Evolutionary conservation across 2,797 vertebrate species (phyloP), one percentile per base, ranked within the genome.

Genomic region (Chlorospingus flavigularis): DNA sequence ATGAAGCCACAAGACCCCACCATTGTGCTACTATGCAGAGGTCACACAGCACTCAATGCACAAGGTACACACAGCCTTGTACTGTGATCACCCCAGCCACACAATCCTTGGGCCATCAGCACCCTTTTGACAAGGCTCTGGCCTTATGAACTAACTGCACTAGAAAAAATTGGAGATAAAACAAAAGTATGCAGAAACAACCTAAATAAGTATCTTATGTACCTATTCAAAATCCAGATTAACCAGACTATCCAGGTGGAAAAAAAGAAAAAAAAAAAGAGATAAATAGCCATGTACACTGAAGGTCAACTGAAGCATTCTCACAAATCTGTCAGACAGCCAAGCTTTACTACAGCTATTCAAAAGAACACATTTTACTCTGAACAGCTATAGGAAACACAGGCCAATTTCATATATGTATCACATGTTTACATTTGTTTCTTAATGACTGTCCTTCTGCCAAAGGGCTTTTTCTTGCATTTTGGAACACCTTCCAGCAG

Each of bases 321-420:
- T 42, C 25, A 73, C 13, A 65, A 31, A 77, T 43, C 61, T 30
- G 15, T 25, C 33, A 55, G 28, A 40, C 0, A 48, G 33, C 11
- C 28, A 78, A 57, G 11, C 7, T 66, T 78, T 31, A 53, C 31
- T 48, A 39, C 31, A 74, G 40, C 33, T 73, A 55, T 20, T 71
- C 57, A 71, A 78, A 91, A 48, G 10, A 53, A 68, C 2, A 4
- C 13, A 25, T 39, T 90, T 57, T 20, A 45, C 35, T 76, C 17
- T 39, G 35, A 80, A 72, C 4, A 67, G 58, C 12, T 40, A 55
- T 5, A 4, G 50, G 35, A 75, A 74, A 78, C 0, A 0, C 3
- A 62, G 11, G 23, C 5, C 5, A 82, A 57, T 66, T 82, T 82
- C 11, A 85, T 30, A 30, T 11, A 40, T 0, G 4, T 2, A 78